Conservation (phyloP, 1,140 invertebrate species). For the Sinonovacula constricta region DNA sequence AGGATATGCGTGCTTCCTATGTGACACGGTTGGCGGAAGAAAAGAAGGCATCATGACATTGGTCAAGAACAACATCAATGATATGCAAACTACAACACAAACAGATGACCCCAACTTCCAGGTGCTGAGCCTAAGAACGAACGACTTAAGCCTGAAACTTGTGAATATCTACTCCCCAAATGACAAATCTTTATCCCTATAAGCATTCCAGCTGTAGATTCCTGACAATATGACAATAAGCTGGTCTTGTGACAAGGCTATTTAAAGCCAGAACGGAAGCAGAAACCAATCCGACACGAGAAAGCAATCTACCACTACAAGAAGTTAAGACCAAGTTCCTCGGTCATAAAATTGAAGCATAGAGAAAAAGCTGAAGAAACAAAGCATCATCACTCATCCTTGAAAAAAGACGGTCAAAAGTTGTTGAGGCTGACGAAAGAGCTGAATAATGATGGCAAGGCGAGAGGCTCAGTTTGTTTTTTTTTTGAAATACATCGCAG, state of each 20-base stretch:
- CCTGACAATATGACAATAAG: slow-evolving; percentile 42
- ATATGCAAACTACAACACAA: no score
- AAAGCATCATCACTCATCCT: not conserved
- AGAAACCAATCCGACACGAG: slow-evolving; percentile 31
- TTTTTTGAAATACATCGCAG: no score
- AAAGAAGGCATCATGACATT: no score
- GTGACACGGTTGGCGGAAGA: no score
- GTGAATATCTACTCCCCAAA: slow-evolving; percentile 58
- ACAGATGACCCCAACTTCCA: no score
- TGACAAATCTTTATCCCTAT: slow-evolving; percentile 52
- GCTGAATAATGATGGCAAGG: slow-evolving; percentile 23
- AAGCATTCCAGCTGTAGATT: slow-evolving; percentile 35
- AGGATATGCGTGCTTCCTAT: no score
- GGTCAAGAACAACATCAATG: no score
- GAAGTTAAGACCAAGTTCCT: slow-evolving; percentile 22
- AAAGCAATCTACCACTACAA: slow-evolving; percentile 25
- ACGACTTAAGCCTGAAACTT: slow-evolving; percentile 7
- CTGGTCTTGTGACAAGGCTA: slow-evolving; percentile 1
- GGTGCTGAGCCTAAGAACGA: not conserved
- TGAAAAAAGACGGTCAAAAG: slow-evolving; percentile 16
- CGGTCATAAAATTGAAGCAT: not conserved
- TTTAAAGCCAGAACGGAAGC: slow-evolving; percentile 40
- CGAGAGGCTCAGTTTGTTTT: no score
- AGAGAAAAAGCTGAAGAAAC: not conserved
- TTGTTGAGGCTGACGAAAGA: slow-evolving; percentile 31